These are phyloP conservation scores for Osmerus eperlanus DNA, from an alignment of 2,113 vertebrate species.

Conservation along the genomic window DNA sequence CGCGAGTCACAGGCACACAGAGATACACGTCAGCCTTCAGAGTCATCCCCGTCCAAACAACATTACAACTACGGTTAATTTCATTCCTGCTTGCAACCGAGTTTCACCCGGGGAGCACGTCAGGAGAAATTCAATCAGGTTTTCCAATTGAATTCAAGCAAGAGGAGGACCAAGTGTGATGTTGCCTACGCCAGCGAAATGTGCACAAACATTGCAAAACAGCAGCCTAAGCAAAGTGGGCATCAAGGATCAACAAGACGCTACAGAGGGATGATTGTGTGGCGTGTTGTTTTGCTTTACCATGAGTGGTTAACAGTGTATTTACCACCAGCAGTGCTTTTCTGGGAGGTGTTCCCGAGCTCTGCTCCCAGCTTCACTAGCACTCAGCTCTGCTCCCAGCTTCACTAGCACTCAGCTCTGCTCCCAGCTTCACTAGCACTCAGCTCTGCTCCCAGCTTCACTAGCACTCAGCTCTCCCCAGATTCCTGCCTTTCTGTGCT, in stretches of 20 bases:
- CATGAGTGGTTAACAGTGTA: slow-evolving; percentile 16
- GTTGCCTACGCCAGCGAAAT: background rate
- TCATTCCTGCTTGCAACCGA: background rate
- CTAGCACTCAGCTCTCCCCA: slow-evolving; percentile 44
- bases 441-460: slow-evolving; percentile 30
- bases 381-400: slow-evolving; percentile 27
- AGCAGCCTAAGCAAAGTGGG: background rate
- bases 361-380: slow-evolving; percentile 36
- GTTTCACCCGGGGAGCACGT: background rate
- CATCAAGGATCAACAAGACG: background rate
- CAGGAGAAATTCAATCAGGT: background rate
- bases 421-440: slow-evolving; percentile 36
- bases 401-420: slow-evolving; percentile 39
- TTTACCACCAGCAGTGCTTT: slow-evolving; percentile 39
- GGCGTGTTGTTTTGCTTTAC: slow-evolving; percentile 13
- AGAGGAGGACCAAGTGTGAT: background rate
- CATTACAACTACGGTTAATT: background rate
- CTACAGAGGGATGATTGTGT: background rate
- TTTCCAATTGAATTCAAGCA: background rate
- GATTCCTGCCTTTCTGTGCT: slow-evolving; percentile 51
- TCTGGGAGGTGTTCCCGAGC: slow-evolving; percentile 25
- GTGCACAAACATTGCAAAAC: background rate
- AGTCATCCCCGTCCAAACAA: background rate
- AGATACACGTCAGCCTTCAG: background rate
- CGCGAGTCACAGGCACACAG: too few species aligned